Conservation (phyloP, 2,113 vertebrate genomes). For the Osmerus mordax region DNA sequence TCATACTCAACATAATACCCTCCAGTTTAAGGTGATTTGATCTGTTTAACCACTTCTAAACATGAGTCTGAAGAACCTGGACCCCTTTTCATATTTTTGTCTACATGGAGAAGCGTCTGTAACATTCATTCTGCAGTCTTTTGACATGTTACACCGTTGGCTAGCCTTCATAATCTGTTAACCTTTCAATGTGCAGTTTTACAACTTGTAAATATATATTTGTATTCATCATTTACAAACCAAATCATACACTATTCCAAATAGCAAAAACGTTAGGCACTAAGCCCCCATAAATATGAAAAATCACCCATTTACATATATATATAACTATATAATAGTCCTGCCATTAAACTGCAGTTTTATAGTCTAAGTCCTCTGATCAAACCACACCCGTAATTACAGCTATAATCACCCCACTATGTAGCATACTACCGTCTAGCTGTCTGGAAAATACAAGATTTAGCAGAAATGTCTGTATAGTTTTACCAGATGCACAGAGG, state of each 20-base stretch:
- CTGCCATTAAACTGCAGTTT: conserved; percentile 42
- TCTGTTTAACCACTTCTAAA: neutral
- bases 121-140: conserved; percentile 43
- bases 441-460: conserved; percentile 50
- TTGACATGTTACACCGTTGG: conserved; percentile 17
- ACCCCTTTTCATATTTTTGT: conserved; percentile 52
- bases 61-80: conserved; percentile 21
- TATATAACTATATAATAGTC: conserved; percentile 57
- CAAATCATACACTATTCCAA: conserved; percentile 51
- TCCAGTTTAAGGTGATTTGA: conserved; percentile 7
- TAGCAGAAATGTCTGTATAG: conserved; percentile 53
- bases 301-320: conserved; percentile 48
- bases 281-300: conserved; percentile 61
- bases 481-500: conserved; percentile 62
- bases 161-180: conserved; percentile 22
- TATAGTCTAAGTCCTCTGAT: conserved; percentile 31
- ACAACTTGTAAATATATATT: conserved; percentile 62
- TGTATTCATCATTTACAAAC: conserved; percentile 64
- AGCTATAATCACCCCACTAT: conserved; percentile 50
- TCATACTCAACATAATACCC: conserved; percentile 19
- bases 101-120: conserved; percentile 37
- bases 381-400: conserved; percentile 40
- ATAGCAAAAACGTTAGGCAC: conserved; percentile 63
- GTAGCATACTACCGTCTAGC: conserved; percentile 49
- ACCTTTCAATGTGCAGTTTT: conserved; percentile 47